A percentile compares a stretch with the other conserved stretches of the same genome.
phyloP scores from a whole-genome alignment of 2,888 invertebrate genomes.

The Seira musarum region DNA sequence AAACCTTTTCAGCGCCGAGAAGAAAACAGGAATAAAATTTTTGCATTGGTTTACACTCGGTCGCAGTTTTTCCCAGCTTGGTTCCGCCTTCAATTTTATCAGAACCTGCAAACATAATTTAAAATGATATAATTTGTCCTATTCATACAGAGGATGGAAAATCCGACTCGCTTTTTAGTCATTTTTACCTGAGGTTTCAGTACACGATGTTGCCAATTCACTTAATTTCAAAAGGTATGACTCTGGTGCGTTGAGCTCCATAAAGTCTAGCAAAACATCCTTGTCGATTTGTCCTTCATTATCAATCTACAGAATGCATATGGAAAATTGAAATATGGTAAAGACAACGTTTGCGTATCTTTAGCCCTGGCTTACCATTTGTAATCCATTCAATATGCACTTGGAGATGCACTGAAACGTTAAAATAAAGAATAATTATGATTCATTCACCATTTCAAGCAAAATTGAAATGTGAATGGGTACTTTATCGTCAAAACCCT shows the following conservation, averaged over 20 bases:
- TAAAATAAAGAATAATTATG: slow-evolving; percentile 18
- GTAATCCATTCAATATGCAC: slow-evolving; percentile 59
- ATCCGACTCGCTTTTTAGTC: too few species aligned
- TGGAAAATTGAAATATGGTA: too few species aligned
- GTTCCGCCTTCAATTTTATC: slow-evolving; percentile 53
- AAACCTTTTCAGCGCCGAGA: slow-evolving; percentile 60
- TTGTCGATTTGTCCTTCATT: slow-evolving; percentile 60
- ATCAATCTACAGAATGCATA: slow-evolving; percentile 58
- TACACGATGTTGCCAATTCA: slow-evolving; percentile 59
- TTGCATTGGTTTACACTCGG: slow-evolving; percentile 53
- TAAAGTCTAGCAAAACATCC: slow-evolving; percentile 60
- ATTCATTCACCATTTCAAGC: slow-evolving; percentile 21
- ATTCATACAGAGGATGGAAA: too few species aligned
- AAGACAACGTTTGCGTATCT: too few species aligned
- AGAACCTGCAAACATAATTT: slow-evolving; percentile 5
- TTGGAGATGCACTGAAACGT: slow-evolving; percentile 59
- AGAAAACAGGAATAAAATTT: slow-evolving; percentile 59
- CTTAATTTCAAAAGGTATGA: slow-evolving; percentile 56
- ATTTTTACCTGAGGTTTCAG: slow-evolving; percentile 56
- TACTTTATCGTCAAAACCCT: slow-evolving; percentile 64
- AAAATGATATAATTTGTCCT: too few species aligned
- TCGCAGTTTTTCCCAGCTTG: slow-evolving; percentile 42
- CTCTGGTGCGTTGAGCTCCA: slow-evolving; percentile 62
- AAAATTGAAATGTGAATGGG: too few species aligned
- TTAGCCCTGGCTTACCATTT: slow-evolving; percentile 66